Evolutionary conservation across 1,140 invertebrate species (phyloP), one percentile per base, ranked within the genome.

Genomic region (Drosophila virilis): DNA sequence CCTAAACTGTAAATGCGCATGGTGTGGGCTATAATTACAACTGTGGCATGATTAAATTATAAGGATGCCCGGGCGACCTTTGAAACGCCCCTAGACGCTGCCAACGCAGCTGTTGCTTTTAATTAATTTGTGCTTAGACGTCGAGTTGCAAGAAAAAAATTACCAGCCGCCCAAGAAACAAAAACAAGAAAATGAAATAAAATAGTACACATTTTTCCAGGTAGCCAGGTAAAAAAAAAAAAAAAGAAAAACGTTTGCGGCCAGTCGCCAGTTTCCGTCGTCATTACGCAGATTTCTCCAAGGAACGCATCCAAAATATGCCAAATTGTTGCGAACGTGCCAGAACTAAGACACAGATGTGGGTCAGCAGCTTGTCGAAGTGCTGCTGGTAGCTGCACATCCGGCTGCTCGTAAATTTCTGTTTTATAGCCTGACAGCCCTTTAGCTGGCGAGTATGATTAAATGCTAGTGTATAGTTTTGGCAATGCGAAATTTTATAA

Each of bases 281-380:
- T 57, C 77, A 80, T 85, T 78, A 81, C 74, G 70, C 66, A 85
- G 75, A 88, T 85, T 85, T 78, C 78, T 88, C 68, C 45, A 85
- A 85, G 78, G 83, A 60, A 43, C 43, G 15, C 45, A 17, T 15
- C 22, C 43, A 22, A n/a, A 38, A 37, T 38, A 38, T 8, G 40
- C 5, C 12, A 69, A 69, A 78, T 65, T 69, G 33, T 22, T 62
- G 8, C 45, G 33, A 54, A 65, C 66, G 54, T 74, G 45, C 22
- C 43, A 13, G 28, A 46, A 6, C 8, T 37, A 8, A 22, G 32
- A 32, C 43, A 2, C 52, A 45, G 60, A 71, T 43, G 43, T 71
- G 69, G 60, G 61, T 55, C 35, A 50, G 32, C 52, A 6, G 46
- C n/a, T 59, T 1, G 37, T 46, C 52, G 13, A n/a, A n/a, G 13